Evolutionary conservation across 1,140 invertebrate species (phyloP).

Genomic region (Lepeophtheirus salmonis): DNA sequence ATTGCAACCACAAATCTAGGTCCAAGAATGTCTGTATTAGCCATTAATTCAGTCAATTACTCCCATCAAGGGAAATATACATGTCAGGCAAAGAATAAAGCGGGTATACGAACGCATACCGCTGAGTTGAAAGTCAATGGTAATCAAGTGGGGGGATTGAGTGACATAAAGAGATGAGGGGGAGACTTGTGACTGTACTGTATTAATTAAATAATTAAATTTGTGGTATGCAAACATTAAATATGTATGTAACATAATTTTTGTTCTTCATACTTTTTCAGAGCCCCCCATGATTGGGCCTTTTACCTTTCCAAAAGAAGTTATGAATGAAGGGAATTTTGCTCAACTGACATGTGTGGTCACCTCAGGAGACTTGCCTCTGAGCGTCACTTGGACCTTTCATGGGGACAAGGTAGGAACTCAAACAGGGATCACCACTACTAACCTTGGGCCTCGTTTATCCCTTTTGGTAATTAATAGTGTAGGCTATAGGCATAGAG

Average conservation of each 20-base stretch:
- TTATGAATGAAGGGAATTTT: slow-evolving; percentile 36
- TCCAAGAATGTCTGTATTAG: slow-evolving; percentile 26
- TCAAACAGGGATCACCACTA: slow-evolving; percentile 25
- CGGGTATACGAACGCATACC: slow-evolving; percentile 34
- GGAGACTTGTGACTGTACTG: too few relatives aligned
- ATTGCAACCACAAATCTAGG: slow-evolving; percentile 36
- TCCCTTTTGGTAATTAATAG: slow-evolving; percentile 35
- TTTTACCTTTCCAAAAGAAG: slow-evolving; percentile 39
- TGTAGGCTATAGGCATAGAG: slow-evolving; percentile 38
- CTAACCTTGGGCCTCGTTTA: slow-evolving; percentile 25
- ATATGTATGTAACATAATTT: too few relatives aligned
- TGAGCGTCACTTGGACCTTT: slow-evolving; percentile 29
- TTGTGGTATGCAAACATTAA: too few relatives aligned
- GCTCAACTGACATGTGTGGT: slow-evolving; percentile 46
- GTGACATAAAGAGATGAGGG: neutral
- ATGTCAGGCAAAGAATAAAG: slow-evolving; percentile 29
- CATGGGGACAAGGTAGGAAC: too few relatives aligned
- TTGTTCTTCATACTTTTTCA: too few relatives aligned
- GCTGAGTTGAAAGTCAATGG: slow-evolving; percentile 39
- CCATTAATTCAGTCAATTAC: slow-evolving; percentile 41
- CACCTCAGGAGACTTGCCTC: slow-evolving; percentile 33
- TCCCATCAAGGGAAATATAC: slow-evolving; percentile 30
- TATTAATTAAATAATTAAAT: too few relatives aligned
- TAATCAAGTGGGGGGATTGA: slow-evolving; percentile 26
- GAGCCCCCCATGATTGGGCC: slow-evolving; percentile 39